Evolutionary conservation across 2,888 invertebrate species (phyloP), one percentile per base, ranked within the genome.

Genomic region (Oeneis ivallda): DNA sequence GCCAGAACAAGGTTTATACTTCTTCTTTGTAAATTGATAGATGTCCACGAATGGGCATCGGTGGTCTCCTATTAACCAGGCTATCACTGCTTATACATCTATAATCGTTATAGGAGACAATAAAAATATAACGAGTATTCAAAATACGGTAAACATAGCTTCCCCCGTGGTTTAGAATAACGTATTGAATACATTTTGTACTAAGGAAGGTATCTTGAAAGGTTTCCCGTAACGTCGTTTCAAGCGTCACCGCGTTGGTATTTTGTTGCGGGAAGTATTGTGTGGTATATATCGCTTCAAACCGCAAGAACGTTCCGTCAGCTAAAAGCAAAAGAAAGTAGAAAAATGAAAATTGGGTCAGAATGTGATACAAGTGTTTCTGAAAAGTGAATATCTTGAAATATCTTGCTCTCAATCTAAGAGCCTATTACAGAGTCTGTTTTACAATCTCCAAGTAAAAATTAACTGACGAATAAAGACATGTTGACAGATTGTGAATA

Each of bases 141-240:
- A 43, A 57, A 32, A 57, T 54, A 17, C 19, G n/a, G 26, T n/a
- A 32, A 58, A 58, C 43, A 26, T 45, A 45, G 47, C 41, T 62
- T 64, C 50, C 39, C 58, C 19, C 8, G 49, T 56, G 54, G 49
- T 65, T 62, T 67, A 62, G 54, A 54, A 62, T 59, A 62, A 50
- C 53, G 34, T 54, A 59, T 66, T 66, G 58, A 62, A 64, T 61
- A 58, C 39, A 45, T 34, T 58, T 62, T 57, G 39, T 64, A 59
- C 13, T 41, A 56, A 47, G 59, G 47, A 64, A 59, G 53, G 64
- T 53, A 54, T 47, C 64, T 69, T 69, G 59, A 53, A 69, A 64
- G 69, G 69, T 59, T 69, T 69, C 69, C 45, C 59, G 59, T 37
- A 58, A 59, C 52, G 52, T 64, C 52, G 59, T 53, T 64, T 52